These are phyloP conservation scores for Heterodera filipjevi DNA, from an alignment of 2,888 invertebrate species.

Conservation along the genomic window DNA sequence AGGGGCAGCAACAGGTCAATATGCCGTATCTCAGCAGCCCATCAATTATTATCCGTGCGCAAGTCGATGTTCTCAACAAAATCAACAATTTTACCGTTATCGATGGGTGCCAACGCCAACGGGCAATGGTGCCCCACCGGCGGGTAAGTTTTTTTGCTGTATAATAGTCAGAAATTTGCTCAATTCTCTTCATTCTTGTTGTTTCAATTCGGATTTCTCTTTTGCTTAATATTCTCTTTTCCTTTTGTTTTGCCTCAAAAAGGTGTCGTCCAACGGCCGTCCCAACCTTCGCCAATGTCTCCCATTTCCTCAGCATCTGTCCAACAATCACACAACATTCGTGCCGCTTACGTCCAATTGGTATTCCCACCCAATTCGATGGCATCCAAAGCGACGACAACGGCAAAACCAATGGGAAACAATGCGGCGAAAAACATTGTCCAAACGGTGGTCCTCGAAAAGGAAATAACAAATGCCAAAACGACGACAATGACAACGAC, in stretches of 20 bases:
- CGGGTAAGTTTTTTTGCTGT: background rate
- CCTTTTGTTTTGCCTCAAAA: background rate
- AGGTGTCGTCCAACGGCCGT: background rate
- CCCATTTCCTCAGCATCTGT: background rate
- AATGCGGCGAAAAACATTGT: background rate
- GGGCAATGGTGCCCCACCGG: background rate
- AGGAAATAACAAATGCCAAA: background rate
- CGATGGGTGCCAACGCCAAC: background rate
- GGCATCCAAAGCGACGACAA: background rate
- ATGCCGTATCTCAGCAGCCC: background rate
- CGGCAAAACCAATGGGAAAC: background rate
- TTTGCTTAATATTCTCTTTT: background rate
- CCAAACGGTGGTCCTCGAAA: background rate
- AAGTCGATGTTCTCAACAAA: background rate
- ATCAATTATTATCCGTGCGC: background rate
- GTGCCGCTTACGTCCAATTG: background rate
- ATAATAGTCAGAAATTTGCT: no score
- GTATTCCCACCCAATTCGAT: background rate
- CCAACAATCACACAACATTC: background rate
- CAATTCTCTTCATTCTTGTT: no score
- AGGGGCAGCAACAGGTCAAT: background rate
- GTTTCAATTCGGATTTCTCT: no score
- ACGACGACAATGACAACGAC: background rate
- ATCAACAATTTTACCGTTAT: background rate
- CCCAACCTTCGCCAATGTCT: background rate